Evolutionary conservation across 2,113 vertebrate genomes (phyloP).

Genomic region (Clarias macrocephalus): DNA sequence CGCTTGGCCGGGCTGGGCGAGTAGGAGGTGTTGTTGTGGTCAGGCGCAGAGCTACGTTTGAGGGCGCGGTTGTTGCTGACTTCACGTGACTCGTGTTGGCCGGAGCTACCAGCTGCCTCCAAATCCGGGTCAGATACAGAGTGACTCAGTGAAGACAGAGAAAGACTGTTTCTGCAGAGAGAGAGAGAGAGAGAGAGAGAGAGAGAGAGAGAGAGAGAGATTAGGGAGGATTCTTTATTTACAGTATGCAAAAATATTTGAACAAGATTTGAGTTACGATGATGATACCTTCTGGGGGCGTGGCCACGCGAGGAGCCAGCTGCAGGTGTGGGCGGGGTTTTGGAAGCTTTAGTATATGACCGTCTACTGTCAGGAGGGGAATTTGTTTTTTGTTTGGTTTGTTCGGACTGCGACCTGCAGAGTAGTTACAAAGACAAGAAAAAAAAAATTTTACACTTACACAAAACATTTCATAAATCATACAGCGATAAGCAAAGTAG

Average conservation of each 20-base stretch:
- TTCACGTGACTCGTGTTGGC: conserved; percentile 89
- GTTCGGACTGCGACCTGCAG: conserved; percentile 98
- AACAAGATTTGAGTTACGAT: background rate
- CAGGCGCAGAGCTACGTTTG: conserved; percentile 92
- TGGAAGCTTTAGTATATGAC: conserved; percentile 98
- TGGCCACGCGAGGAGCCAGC: conserved; percentile 95
- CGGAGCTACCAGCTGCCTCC: conserved; percentile 87
- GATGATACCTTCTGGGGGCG: conserved; percentile 94
- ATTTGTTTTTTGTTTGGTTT: conserved; percentile 98
- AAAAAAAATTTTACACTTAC: conserved; percentile 9
- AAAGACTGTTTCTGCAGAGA: conserved; percentile 85
- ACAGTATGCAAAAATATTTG: background rate
- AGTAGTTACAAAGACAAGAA: conserved; percentile 68
- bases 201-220: conserved; percentile 44
- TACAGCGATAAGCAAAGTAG: background rate
- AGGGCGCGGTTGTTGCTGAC: conserved; percentile 79
- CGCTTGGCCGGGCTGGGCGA: conserved; percentile 93
- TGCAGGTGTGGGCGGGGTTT: conserved; percentile 95
- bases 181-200: conserved; percentile 43
- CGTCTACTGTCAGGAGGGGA: conserved; percentile 98
- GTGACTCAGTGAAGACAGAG: conserved; percentile 84
- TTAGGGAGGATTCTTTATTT: background rate
- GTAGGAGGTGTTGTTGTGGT: conserved; percentile 86
- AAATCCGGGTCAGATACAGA: conserved; percentile 83
- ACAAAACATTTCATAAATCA: background rate